These are phyloP conservation scores for Cistogaster globosa DNA, from an alignment of 2,888 invertebrate species.

Conservation along the genomic window DNA sequence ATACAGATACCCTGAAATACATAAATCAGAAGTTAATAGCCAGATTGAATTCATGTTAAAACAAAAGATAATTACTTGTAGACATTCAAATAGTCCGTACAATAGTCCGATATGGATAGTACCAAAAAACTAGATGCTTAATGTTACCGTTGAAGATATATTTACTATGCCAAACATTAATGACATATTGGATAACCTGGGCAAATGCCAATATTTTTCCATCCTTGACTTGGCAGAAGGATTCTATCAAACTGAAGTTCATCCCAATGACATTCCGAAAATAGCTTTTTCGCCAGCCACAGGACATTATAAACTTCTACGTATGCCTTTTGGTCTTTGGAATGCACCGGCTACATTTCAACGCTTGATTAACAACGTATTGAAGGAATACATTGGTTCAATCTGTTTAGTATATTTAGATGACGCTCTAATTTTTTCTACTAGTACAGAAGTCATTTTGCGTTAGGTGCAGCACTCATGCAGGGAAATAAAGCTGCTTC, in stretches of 20 bases:
- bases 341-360: no score
- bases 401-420: neutral
- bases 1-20: neutral
- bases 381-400: neutral
- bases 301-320: neutral
- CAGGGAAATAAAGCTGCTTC: no score
- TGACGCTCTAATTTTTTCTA: no score
- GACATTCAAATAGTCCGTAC: neutral
- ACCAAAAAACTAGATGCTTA: neutral
- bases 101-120: conserved; percentile 2
- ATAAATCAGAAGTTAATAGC: neutral
- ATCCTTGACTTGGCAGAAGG: neutral
- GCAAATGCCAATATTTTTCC: neutral
- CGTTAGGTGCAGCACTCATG: no score
- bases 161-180: conserved; percentile 92
- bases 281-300: neutral
- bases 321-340: neutral
- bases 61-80: neutral
- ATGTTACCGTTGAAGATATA: conserved; percentile 79
- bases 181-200: neutral
- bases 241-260: neutral
- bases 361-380: neutral
- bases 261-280: no score
- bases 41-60: neutral
- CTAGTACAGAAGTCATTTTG: no score